phyloP scores from a whole-genome alignment of 2,888 invertebrate genomes.

The Stenodema calcarata region DNA sequence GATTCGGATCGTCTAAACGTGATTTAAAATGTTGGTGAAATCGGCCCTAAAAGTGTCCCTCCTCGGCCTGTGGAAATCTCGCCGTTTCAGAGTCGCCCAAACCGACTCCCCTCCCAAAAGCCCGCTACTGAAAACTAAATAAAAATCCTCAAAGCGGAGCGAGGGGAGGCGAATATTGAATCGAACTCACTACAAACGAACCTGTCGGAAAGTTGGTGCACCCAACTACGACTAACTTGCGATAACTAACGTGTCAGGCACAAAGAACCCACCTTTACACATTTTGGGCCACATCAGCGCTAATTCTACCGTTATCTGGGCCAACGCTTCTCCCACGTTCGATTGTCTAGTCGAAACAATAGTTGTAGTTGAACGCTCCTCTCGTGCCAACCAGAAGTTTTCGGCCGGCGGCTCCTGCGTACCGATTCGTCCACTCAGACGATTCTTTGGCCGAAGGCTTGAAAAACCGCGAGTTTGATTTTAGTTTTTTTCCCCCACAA shows the following conservation, averaged over 20 bases:
- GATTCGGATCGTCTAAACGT: too few species aligned
- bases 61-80: too few species aligned
- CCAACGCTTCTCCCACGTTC: constrained; percentile 41
- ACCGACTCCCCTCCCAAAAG: too few species aligned
- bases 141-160: too few species aligned
- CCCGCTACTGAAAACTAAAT: too few species aligned
- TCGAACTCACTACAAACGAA: background rate
- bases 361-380: constrained; percentile 23
- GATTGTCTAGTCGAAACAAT: constrained; percentile 44
- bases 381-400: background rate
- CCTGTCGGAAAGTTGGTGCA: background rate
- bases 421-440: background rate
- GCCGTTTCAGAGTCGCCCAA: too few species aligned
- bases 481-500: too few species aligned
- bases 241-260: constrained; percentile 2
- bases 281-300: constrained; percentile 45
- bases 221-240: background rate
- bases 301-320: constrained; percentile 44
- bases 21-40: too few species aligned
- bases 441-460: background rate
- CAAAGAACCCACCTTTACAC: constrained; percentile 21
- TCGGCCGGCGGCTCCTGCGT: background rate
- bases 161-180: too few species aligned
- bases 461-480: background rate
- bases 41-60: too few species aligned